A percentile compares a stretch with the other conserved stretches of the same genome.
Evolutionary conservation across 2,888 invertebrate species (phyloP).

Genomic region (Laothoe populi): DNA sequence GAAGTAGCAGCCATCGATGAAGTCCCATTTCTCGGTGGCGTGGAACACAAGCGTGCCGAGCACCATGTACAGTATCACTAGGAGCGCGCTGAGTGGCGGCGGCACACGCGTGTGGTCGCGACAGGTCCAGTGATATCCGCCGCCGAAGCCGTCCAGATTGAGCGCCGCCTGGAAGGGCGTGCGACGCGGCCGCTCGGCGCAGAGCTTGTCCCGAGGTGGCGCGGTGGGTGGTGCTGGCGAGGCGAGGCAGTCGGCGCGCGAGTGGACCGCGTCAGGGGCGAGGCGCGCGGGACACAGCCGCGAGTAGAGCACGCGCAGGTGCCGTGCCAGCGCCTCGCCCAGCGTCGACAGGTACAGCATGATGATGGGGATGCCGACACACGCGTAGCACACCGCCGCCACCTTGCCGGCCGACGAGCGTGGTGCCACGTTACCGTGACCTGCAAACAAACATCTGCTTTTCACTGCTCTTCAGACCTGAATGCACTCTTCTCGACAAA

Average conservation of each 20-base stretch:
- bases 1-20: slow-evolving; percentile 93
- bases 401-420: slow-evolving; percentile 91
- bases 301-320: slow-evolving; percentile 89
- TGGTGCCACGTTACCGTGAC: slow-evolving; percentile 93
- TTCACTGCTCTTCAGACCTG: not conserved
- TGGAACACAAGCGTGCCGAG: slow-evolving; percentile 96
- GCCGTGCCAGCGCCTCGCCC: slow-evolving; percentile 93
- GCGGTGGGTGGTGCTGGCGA: not conserved
- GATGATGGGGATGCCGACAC: slow-evolving; percentile 94
- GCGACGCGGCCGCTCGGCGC: slow-evolving; percentile 50
- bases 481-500: not conserved
- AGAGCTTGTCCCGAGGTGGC: slow-evolving; percentile 50
- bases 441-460: slow-evolving; percentile 71
- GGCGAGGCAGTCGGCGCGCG: slow-evolving; percentile 56
- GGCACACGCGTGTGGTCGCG: slow-evolving; percentile 91
- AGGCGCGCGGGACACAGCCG: slow-evolving; percentile 68
- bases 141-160: slow-evolving; percentile 68
- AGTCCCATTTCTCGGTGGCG: slow-evolving; percentile 95
- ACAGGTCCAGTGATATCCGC: slow-evolving; percentile 74
- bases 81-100: slow-evolving; percentile 92
- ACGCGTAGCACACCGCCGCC: slow-evolving; percentile 93
- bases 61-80: slow-evolving; percentile 94
- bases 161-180: slow-evolving; percentile 78
- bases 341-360: slow-evolving; percentile 94
- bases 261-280: slow-evolving; percentile 51